Percentiles rank a stretch among this genome's conserved stretches.
These are phyloP conservation scores for Melanotaenia parkinsoni DNA, from an alignment of 2,797 vertebrate species.

Conservation along the genomic window DNA sequence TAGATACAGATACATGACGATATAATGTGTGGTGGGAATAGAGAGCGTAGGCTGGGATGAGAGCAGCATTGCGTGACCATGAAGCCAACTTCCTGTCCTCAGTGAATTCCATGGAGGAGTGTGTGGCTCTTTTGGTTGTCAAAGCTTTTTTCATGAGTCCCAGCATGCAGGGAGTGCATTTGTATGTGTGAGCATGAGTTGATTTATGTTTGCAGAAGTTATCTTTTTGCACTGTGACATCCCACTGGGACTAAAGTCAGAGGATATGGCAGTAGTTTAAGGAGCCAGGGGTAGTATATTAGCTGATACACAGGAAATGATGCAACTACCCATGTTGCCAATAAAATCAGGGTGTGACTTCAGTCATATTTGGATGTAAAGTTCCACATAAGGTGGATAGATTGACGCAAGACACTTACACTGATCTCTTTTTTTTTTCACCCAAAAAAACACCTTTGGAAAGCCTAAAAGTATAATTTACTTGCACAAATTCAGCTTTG, in stretches of 20 bases:
- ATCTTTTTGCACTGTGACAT: constrained; percentile 56
- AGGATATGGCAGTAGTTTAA: constrained; percentile 34
- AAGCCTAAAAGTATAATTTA: too few relatives aligned
- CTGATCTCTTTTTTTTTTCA: neutral
- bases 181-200: constrained; percentile 31
- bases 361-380: neutral
- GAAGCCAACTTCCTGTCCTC: constrained; percentile 80
- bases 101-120: constrained; percentile 79
- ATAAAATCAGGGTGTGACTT: constrained; percentile 11
- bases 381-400: constrained; percentile 1
- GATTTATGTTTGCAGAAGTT: constrained; percentile 74
- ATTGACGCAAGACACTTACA: neutral
- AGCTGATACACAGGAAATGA: constrained; percentile 36
- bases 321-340: constrained; percentile 9
- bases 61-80: constrained; percentile 77
- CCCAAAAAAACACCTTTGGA: neutral
- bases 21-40: constrained; percentile 64
- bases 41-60: constrained; percentile 55
- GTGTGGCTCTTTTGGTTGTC: constrained; percentile 78
- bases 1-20: constrained; percentile 53
- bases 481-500: too few relatives aligned
- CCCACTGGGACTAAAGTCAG: constrained; percentile 59
- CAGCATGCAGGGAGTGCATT: constrained; percentile 17
- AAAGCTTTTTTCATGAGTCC: constrained; percentile 71
- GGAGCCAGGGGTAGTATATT: constrained; percentile 18